Conservation (phyloP, 2,113 vertebrate genomes). For the Dendrocopos noguchii region DNA sequence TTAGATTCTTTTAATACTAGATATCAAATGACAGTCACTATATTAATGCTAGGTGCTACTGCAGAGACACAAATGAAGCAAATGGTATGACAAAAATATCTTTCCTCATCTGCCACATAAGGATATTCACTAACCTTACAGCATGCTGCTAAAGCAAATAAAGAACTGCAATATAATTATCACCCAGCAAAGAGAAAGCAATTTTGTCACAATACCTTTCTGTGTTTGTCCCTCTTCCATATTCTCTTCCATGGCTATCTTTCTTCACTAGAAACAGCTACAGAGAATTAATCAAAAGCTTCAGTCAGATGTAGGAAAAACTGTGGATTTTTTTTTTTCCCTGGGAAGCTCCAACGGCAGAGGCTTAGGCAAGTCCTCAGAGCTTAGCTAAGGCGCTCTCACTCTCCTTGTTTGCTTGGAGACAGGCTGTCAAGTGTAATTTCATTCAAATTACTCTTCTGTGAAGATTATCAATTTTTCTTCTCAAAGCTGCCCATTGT, state of each 20-base stretch:
- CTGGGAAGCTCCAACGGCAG: constrained; percentile 78
- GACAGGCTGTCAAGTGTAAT: constrained; percentile 92
- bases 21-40: not conserved
- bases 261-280: constrained; percentile 76
- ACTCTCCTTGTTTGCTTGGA: constrained; percentile 81
- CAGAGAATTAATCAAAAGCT: constrained; percentile 81
- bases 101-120: constrained; percentile 27
- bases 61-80: constrained; percentile 2
- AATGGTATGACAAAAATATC: not conserved
- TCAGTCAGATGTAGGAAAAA: constrained; percentile 76
- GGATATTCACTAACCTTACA: constrained; percentile 39
- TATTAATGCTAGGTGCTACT: not conserved
- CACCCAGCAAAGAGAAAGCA: constrained; percentile 54
- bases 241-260: constrained; percentile 95
- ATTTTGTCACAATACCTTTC: constrained; percentile 88
- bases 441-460: constrained; percentile 91
- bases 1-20: not conserved
- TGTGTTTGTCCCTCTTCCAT: constrained; percentile 98
- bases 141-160: constrained; percentile 64
- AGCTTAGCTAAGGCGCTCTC: constrained; percentile 78
- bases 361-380: constrained; percentile 80
- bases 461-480: constrained; percentile 90
- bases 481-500: constrained; percentile 89
- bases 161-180: constrained; percentile 55
- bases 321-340: constrained; percentile 72